Evolutionary conservation across 2,113 vertebrate genomes (phyloP), one percentile per base, ranked within the genome.

Genomic region (Eptesicus fuscus): DNA sequence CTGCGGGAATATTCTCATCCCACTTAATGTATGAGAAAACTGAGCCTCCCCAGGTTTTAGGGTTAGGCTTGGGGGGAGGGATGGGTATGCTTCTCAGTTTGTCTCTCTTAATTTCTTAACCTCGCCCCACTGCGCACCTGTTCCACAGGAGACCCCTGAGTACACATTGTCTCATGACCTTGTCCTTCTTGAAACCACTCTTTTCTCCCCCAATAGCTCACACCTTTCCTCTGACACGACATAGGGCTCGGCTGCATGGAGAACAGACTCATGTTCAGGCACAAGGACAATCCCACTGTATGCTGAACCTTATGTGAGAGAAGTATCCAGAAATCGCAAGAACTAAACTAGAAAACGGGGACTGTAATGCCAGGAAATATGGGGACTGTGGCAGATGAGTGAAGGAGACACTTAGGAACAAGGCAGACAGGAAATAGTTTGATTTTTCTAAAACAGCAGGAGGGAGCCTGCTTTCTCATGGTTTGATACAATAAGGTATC

Each of bases 81-180:
- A n/a, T 5, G 78, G 32, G 1, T 37, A 2, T 4, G 9, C 32
- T 20, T 63, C 32, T 22, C 40, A 30, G 10, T 49, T 37, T 18
- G n/a, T 4, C 44, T 17, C 9, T 49, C 76, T 51, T 61, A 11
- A 59, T 5, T 9, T 32, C 53, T 87, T 59, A 40, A 17, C n/a
- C 80, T 30, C 2, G 4, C 5, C 49, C 7, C 16, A 56, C 35
- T 6, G 9, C 7, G 37, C 56, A 32, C 9, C 0, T 5, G 4
- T 40, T 42, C 61, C 51, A 37, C 65, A 47, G 1, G 3, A 77
- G 51, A 23, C 49, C 7, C 40, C 44, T 59, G 71, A 47, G 47
- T 22, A n/a, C 25, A 67, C 32, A 23, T 44, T 25, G 23, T 37
- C 49, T 25, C 16, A 2, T 65, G 77, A 67, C 17, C 37, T n/a